A percentile compares a stretch with the other conserved stretches of the same genome.
These are phyloP conservation scores for Mormoops blainvillei DNA, from an alignment of 2,113 vertebrate genomes.

Conservation along the genomic window DNA sequence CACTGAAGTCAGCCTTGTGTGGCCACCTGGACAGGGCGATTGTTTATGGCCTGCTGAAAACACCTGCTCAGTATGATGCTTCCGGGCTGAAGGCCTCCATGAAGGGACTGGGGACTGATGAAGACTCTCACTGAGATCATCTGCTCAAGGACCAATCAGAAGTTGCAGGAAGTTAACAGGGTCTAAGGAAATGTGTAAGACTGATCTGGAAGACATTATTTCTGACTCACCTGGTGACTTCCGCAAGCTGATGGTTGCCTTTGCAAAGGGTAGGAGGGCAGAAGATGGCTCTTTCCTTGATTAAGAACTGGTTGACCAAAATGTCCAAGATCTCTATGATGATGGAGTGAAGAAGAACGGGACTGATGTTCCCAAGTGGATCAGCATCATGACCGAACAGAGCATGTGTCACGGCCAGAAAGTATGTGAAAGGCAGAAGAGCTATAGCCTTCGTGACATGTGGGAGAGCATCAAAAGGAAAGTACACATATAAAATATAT, in stretches of 20 bases:
- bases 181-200: constrained; percentile 92
- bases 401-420: constrained; percentile 90
- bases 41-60: constrained; percentile 93
- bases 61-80: constrained; percentile 91
- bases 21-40: constrained; percentile 87
- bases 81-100: constrained; percentile 90
- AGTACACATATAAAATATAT: no score
- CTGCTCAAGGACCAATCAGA: constrained; percentile 90
- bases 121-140: constrained; percentile 94
- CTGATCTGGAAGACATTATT: constrained; percentile 90
- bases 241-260: constrained; percentile 88
- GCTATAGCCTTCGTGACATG: constrained; percentile 93
- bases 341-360: constrained; percentile 87
- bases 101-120: constrained; percentile 94
- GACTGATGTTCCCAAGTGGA: constrained; percentile 91
- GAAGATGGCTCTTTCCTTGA: constrained; percentile 85
- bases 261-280: constrained; percentile 88
- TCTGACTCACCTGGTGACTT: constrained; percentile 93
- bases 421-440: constrained; percentile 94
- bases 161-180: constrained; percentile 88
- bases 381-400: constrained; percentile 91
- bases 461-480: constrained; percentile 92
- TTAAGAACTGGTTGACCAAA: constrained; percentile 89
- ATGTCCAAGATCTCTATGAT: constrained; percentile 91
- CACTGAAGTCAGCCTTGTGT: constrained; percentile 90